Evolutionary conservation across 1,140 invertebrate genomes (phyloP).

Genomic region (Formica exsecta): DNA sequence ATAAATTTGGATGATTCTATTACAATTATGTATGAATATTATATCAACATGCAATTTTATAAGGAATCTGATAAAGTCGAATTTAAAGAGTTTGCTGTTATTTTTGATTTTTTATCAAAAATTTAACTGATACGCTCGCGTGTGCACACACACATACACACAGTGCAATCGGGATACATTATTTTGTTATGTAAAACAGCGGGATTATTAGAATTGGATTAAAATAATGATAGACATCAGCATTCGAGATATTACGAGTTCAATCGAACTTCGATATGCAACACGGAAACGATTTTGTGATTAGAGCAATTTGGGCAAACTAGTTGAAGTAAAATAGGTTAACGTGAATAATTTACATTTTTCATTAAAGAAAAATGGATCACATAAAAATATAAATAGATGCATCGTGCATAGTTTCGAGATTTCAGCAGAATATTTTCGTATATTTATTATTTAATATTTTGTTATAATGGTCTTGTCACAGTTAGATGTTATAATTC

Average conservation of each 20-base stretch:
- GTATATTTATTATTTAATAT: too few species aligned
- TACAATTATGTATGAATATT: conserved; percentile 24
- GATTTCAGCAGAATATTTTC: background rate
- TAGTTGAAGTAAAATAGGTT: conserved; percentile 2
- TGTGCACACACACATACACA: too few species aligned
- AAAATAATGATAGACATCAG: conserved; percentile 54
- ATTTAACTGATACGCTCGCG: background rate
- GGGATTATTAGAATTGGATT: conserved; percentile 55
- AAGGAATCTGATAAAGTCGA: conserved; percentile 27
- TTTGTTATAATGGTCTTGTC: background rate
- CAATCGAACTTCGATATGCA: conserved; percentile 17
- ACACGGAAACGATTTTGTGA: conserved; percentile 17
- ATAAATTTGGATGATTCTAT: background rate
- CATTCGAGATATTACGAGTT: conserved; percentile 29
- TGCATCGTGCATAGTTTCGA: background rate
- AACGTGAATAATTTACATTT: conserved; percentile 15
- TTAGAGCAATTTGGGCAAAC: conserved; percentile 32
- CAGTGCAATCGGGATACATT: conserved; percentile 20
- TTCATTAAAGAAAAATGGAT: background rate
- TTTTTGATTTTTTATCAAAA: conserved; percentile 51
- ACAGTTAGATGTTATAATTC: background rate
- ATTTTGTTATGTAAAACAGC: conserved; percentile 40
- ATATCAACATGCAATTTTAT: conserved; percentile 4
- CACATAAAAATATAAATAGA: conserved; percentile 4
- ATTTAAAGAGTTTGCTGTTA: conserved; percentile 21